A percentile compares a stretch with the other conserved stretches of the same genome.
phyloP scores from a whole-genome alignment of 1,140 invertebrate species.

The Goniozus legneri region DNA sequence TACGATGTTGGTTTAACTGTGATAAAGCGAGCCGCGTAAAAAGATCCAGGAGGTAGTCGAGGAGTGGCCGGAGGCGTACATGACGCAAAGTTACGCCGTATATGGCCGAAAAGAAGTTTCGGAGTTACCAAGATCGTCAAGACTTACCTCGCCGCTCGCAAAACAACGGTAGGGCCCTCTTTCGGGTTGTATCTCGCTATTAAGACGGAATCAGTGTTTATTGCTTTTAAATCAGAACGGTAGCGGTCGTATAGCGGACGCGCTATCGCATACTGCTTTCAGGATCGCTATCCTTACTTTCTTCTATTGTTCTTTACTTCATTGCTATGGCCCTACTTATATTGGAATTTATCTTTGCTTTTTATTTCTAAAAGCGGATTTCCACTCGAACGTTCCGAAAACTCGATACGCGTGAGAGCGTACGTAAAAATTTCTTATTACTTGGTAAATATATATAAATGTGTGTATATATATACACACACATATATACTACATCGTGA shows the following conservation, averaged over 20 bases:
- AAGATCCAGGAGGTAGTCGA: neutral
- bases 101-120: neutral
- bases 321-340: neutral
- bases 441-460: too few species aligned
- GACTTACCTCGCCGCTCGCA: neutral
- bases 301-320: slow-evolving; percentile 21
- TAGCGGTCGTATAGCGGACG: slow-evolving; percentile 9
- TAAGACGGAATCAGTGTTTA: slow-evolving; percentile 46
- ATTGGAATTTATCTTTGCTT: too few species aligned
- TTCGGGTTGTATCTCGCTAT: slow-evolving; percentile 36
- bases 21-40: slow-evolving; percentile 2
- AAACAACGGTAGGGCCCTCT: neutral
- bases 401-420: too few species aligned
- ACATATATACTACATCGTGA: too few species aligned
- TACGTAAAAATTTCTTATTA: too few species aligned
- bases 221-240: slow-evolving; percentile 39
- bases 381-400: too few species aligned
- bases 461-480: too few species aligned
- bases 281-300: slow-evolving; percentile 3
- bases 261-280: neutral
- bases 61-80: too few species aligned
- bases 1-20: neutral
- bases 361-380: too few species aligned
- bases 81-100: neutral
- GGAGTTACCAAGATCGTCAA: slow-evolving; percentile 7